Percentiles rank a stretch among this genome's conserved stretches.
These are phyloP conservation scores for Miltochrista miniata DNA, from an alignment of 2,888 invertebrate genomes.

Conservation along the genomic window DNA sequence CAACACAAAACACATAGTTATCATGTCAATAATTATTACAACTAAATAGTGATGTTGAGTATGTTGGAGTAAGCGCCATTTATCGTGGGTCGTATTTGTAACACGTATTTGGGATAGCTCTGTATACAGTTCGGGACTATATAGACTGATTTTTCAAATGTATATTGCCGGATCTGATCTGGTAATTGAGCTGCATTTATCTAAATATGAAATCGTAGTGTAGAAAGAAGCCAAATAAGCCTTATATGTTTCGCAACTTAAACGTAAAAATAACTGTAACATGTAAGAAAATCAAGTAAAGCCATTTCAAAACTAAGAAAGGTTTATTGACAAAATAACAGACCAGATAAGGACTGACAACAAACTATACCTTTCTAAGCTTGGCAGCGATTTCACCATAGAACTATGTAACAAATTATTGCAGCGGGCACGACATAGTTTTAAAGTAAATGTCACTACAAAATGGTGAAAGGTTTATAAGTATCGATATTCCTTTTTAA, in stretches of 20 bases:
- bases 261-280: neutral
- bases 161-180: too few relatives aligned
- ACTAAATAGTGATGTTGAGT: too few relatives aligned
- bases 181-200: too few relatives aligned
- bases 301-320: neutral
- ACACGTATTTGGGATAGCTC: too few relatives aligned
- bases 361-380: slow-evolving; percentile 28
- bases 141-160: too few relatives aligned
- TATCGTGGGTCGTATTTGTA: too few relatives aligned
- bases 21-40: too few relatives aligned
- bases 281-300: neutral
- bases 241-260: neutral
- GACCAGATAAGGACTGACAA: slow-evolving; percentile 18
- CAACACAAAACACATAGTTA: too few relatives aligned
- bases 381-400: slow-evolving; percentile 29
- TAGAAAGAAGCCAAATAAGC: too few relatives aligned
- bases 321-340: slow-evolving; percentile 12
- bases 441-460: slow-evolving; percentile 33
- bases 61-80: too few relatives aligned
- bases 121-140: too few relatives aligned
- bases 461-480: slow-evolving; percentile 22
- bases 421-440: slow-evolving; percentile 37
- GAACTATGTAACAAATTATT: slow-evolving; percentile 21
- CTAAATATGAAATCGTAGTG: too few relatives aligned
- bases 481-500: slow-evolving; percentile 18